Evolutionary conservation across 2,797 vertebrate genomes (phyloP), one percentile per base, ranked within the genome.

Genomic region (Helarctos malayanus): DNA sequence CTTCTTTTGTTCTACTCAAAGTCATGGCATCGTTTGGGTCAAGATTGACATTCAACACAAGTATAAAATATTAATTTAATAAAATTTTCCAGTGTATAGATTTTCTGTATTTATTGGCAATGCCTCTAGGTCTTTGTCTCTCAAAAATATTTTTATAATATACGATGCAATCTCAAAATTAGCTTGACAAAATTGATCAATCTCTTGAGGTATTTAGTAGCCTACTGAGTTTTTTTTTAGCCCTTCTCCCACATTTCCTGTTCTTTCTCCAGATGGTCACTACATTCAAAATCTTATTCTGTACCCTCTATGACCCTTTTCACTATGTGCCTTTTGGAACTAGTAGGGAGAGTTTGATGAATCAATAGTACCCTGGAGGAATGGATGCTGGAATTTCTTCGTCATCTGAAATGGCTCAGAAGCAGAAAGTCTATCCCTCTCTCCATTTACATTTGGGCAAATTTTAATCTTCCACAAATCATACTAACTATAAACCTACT

Each of bases 21-120:
- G 87, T 86, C 89, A 9, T 82, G 94, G 82, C 90, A 61, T 91
- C 78, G 15, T 97, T 86, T 95, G 47, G 97, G 98, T 97, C 97
- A 97, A 97, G 59, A 93, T 0, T 95, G 80, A 96, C 96, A 97
- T 94, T 96, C 84, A 65, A 80, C 45, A 49, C 82, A 96, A 92
- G 94, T 65, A 52, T 95, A 93, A 98, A 97, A 97, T 96, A 97
- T 95, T 95, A 97, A 97, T 95, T 97, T 95, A 81, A 93, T 89
- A 94, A 95, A 85, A 92, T 27, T 85, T 76, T 85, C 68, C 71
- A 65, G 76, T 19, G 18, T 63, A 86, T 80, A 85, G 91, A 82
- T 92, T 93, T 95, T 85, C 89, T 94, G n/a, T 92, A 76, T 88
- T 93, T 96, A 82, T 90, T 97, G 75, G 65, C 75, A 81, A 79